Conservation (phyloP, 1,140 invertebrate genomes). For the Ceratosolen solmsi region DNA sequence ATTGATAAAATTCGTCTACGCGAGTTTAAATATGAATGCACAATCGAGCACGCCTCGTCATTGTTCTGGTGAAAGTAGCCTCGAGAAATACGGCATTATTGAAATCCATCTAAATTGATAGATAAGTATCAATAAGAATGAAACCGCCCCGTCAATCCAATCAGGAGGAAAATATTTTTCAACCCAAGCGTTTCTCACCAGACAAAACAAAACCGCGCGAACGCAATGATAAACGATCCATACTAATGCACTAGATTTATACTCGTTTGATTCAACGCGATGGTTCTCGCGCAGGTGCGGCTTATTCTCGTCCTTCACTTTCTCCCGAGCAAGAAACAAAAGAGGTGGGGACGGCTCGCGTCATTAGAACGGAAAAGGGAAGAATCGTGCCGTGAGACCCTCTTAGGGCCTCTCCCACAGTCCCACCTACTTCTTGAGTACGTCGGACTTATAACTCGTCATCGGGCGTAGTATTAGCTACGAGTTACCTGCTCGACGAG, state of each 20-base stretch:
- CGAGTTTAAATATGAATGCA: background rate
- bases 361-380: constrained; percentile 42
- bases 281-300: constrained; percentile 16
- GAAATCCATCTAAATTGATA: background rate
- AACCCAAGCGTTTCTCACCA: background rate
- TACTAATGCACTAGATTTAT: background rate
- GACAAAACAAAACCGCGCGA: background rate
- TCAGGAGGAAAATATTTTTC: background rate
- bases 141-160: background rate
- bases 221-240: background rate
- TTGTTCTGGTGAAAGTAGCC: background rate
- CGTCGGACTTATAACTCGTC: constrained; percentile 20
- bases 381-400: constrained; percentile 6
- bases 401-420: background rate
- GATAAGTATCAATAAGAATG: background rate
- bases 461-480: background rate
- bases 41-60: background rate
- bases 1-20: background rate
- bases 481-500: constrained; percentile 7
- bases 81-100: background rate
- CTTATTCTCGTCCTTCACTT: background rate
- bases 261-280: background rate
- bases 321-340: background rate
- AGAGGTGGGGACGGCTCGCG: background rate
- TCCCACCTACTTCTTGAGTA: background rate